Evolutionary conservation across 2,888 invertebrate species (phyloP).

Genomic region (Volucella inflata): DNA sequence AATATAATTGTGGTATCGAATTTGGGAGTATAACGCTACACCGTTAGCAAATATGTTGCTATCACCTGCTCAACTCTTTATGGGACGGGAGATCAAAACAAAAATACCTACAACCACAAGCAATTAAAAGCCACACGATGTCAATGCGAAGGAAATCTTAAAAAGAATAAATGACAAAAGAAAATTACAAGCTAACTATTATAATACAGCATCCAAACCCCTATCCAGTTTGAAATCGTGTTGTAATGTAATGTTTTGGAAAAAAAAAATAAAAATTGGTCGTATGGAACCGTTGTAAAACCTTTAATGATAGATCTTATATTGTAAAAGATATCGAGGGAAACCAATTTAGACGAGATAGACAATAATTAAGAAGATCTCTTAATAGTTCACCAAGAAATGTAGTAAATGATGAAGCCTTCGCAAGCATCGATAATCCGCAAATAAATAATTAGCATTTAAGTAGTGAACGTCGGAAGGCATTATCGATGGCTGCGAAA

Average conservation of each 20-base stretch:
- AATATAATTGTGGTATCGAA: not conserved
- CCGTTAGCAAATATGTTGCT: not conserved
- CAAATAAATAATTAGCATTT: too few species aligned
- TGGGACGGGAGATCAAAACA: too few species aligned
- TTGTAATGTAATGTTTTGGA: constrained; percentile 15
- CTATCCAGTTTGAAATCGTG: constrained; percentile 34
- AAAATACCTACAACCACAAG: constrained; percentile 7
- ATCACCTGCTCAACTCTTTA: too few species aligned
- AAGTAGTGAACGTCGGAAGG: not conserved
- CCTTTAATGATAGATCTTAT: constrained; percentile 22
- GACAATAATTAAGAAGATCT: constrained; percentile 5
- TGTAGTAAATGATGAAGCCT: too few species aligned
- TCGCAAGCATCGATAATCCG: too few species aligned
- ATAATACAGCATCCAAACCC: constrained; percentile 14
- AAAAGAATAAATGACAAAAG: constrained; percentile 12
- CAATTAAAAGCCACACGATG: constrained; percentile 12
- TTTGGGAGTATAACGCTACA: too few species aligned
- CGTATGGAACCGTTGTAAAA: constrained; percentile 21
- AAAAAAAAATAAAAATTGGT: constrained; percentile 23
- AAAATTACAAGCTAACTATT: constrained; percentile 4
- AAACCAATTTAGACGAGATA: constrained; percentile 26
- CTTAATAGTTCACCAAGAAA: not conserved
- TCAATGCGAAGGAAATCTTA: constrained; percentile 5
- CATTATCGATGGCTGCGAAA: constrained; percentile 9
- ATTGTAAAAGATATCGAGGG: constrained; percentile 22